These are phyloP conservation scores for Melanerpes aurifrons DNA, from an alignment of 2,113 vertebrate genomes.

Conservation along the genomic window DNA sequence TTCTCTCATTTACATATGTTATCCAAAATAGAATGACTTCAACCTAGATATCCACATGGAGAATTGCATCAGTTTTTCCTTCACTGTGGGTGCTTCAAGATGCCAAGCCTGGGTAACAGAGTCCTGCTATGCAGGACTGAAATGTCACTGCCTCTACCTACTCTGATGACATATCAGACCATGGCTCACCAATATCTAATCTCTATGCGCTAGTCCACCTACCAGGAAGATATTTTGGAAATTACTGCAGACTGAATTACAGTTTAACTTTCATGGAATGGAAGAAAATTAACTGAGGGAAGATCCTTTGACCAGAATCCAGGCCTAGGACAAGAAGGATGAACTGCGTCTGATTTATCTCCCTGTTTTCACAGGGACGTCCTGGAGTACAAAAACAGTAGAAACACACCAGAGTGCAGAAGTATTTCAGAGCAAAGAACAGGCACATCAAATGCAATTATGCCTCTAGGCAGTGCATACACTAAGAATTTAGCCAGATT, in stretches of 20 bases:
- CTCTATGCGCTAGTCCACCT: background rate
- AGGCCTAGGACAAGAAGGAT: background rate
- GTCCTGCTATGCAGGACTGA: background rate
- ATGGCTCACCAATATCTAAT: background rate
- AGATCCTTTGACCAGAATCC: background rate
- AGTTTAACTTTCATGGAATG: background rate
- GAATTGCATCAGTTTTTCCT: background rate
- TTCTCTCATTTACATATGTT: background rate
- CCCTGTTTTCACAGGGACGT: background rate
- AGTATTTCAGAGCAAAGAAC: background rate
- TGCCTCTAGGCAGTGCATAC: background rate
- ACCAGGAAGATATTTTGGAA: background rate
- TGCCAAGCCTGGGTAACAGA: background rate
- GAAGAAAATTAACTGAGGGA: background rate
- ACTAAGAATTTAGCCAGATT: background rate
- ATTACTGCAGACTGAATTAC: background rate
- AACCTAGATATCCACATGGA: background rate
- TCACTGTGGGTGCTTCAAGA: background rate
- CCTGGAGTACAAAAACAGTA: background rate
- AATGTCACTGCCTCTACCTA: rapidly evolving
- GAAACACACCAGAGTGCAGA: background rate
- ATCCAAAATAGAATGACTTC: background rate
- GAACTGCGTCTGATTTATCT: background rate
- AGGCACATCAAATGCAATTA: background rate
- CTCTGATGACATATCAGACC: background rate